These are phyloP conservation scores for Agrotis clavis DNA, from an alignment of 2,888 invertebrate species.

Conservation along the genomic window DNA sequence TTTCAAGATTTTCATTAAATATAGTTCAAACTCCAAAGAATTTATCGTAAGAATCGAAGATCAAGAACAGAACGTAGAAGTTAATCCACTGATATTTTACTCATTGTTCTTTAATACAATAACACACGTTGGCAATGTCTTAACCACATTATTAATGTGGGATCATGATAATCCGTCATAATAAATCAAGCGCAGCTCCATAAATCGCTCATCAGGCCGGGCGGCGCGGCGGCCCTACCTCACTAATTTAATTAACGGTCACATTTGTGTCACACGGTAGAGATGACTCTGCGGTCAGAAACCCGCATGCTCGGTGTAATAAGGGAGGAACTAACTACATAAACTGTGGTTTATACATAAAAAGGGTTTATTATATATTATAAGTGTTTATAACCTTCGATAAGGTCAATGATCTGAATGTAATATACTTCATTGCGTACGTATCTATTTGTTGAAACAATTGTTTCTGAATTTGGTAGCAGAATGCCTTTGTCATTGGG, in stretches of 20 bases:
- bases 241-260: conserved; percentile 38
- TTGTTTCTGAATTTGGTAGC: conserved; percentile 7
- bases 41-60: background rate
- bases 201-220: conserved; percentile 32
- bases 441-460: background rate
- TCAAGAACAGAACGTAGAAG: conserved; percentile 2
- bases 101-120: too few relatives aligned
- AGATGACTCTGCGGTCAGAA: conserved; percentile 33
- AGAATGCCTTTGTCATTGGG: conserved; percentile 1
- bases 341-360: conserved; percentile 15
- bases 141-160: conserved; percentile 10
- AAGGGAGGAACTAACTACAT: conserved; percentile 1
- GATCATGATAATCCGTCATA: conserved; percentile 35
- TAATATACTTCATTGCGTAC: background rate
- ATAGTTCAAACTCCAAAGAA: background rate
- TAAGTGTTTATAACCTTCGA: background rate
- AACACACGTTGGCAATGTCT: conserved; percentile 20
- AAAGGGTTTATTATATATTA: background rate
- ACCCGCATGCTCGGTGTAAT: conserved; percentile 28
- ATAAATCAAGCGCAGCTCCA: conserved; percentile 38
- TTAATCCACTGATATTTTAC: background rate
- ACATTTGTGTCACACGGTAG: conserved; percentile 25
- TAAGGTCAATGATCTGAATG: background rate
- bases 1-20: too few relatives aligned
- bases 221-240: background rate